These are phyloP conservation scores for Blastomussa wellsi DNA, from an alignment of 92 coral and sea anemone species.

Conservation along the genomic window DNA sequence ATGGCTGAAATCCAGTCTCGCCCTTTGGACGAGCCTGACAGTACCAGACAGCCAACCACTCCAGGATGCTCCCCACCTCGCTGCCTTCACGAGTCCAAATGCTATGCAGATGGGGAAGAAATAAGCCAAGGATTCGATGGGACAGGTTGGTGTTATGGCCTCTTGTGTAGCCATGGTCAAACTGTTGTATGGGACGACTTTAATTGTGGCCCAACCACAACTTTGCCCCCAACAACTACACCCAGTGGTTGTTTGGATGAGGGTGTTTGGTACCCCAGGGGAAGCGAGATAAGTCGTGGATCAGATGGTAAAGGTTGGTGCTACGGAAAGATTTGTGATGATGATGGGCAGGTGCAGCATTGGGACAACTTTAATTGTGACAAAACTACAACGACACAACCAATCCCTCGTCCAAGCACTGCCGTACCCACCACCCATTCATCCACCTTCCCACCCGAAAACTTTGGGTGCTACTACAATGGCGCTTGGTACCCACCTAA, in stretches of 20 bases:
- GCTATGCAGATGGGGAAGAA: slow-evolving; percentile 36
- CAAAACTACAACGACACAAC: background rate
- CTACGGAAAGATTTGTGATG: slow-evolving; percentile 52
- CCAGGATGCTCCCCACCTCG: background rate
- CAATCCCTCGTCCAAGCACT: background rate
- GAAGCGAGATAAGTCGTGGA: slow-evolving; percentile 43
- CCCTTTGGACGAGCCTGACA: slow-evolving; percentile 30
- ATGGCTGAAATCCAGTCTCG: slow-evolving; percentile 8
- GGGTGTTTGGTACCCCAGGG: slow-evolving; percentile 38
- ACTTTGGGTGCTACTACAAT: background rate
- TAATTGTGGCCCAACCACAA: slow-evolving; percentile 30
- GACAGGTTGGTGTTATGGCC: slow-evolving; percentile 53
- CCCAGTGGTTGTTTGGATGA: slow-evolving; percentile 33
- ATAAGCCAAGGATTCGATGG: slow-evolving; percentile 40
- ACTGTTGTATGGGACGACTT: slow-evolving; percentile 53
- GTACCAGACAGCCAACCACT: background rate
- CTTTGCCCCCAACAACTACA: slow-evolving; percentile 12
- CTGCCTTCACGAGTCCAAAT: slow-evolving; percentile 34
- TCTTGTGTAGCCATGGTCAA: slow-evolving; percentile 39
- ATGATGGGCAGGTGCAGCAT: slow-evolving; percentile 25
- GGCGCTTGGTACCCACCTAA: background rate
- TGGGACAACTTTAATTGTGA: slow-evolving; percentile 59
- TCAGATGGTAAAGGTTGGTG: slow-evolving; percentile 63
- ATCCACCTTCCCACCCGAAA: slow-evolving; percentile 1
- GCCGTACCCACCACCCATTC: background rate